These are phyloP conservation scores for Adelosebastes latens DNA, from an alignment of 2,797 vertebrate genomes.

Conservation along the genomic window DNA sequence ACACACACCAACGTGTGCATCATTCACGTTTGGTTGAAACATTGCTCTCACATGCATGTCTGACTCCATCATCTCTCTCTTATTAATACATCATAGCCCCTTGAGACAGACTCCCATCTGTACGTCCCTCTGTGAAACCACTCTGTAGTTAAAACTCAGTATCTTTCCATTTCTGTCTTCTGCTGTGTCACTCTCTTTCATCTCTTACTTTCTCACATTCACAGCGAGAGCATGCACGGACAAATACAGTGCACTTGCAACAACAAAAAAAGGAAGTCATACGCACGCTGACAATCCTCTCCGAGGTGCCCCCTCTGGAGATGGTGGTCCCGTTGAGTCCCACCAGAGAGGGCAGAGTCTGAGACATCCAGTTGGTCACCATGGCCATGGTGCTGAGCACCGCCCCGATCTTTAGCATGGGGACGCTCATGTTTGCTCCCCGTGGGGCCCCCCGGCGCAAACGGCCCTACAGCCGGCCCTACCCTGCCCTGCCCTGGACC, in stretches of 20 bases:
- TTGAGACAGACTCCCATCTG: slow-evolving; percentile 14
- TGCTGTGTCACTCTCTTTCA: slow-evolving; percentile 29
- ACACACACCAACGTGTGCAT: slow-evolving; percentile 26
- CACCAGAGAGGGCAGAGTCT: slow-evolving; percentile 93
- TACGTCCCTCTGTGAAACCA: neutral
- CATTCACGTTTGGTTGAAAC: slow-evolving; percentile 35
- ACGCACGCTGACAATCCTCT: slow-evolving; percentile 92
- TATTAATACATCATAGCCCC: slow-evolving; percentile 7
- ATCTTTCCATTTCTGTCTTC: neutral
- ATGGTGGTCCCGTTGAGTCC: slow-evolving; percentile 91
- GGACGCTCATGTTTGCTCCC: slow-evolving; percentile 88
- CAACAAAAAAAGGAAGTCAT: slow-evolving; percentile 53
- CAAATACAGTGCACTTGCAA: slow-evolving; percentile 19
- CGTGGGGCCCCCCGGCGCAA: slow-evolving; percentile 60
- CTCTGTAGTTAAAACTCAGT: neutral
- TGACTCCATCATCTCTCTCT: slow-evolving; percentile 18
- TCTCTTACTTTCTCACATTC: neutral
- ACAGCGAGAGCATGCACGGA: neutral
- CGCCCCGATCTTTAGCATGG: slow-evolving; percentile 94
- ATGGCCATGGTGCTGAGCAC: slow-evolving; percentile 99
- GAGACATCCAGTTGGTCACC: slow-evolving; percentile 99
- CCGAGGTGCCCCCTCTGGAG: slow-evolving; percentile 89
- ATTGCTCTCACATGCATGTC: slow-evolving; percentile 46
- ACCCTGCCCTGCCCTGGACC: slow-evolving; percentile 66
- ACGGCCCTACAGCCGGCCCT: slow-evolving; percentile 57